Evolutionary conservation across 2,113 vertebrate species (phyloP), one percentile per base, ranked within the genome.

Genomic region (Microtus pennsylvanicus): DNA sequence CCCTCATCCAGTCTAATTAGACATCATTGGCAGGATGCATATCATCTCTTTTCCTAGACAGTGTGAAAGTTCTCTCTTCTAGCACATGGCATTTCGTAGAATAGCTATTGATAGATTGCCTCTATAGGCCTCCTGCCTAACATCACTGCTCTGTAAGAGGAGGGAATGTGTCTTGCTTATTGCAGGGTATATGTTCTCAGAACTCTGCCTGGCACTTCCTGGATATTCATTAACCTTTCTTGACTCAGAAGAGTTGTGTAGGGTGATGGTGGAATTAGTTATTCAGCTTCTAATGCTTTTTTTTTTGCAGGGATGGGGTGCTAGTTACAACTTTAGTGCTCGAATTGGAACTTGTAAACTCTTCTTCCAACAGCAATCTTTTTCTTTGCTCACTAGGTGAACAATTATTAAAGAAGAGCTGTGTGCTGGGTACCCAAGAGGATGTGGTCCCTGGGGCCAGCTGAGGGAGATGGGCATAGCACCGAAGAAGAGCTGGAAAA

Each of bases 231-330:
- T 93, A 92, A 94, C 75, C 58, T 95, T 42, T 89, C 55, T 74
- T 26, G 65, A 87, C 50, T 85, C 38, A 67, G 38, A 55, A 12
- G 30, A 83, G 70, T 7, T 7, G 17, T 47, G 16, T 47, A 75
- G 38, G 6, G 28, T 67, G 35, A 38, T 83, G 83, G 76, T 7
- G 26, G 83, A 93, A 63, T 89, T 70, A 83, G 65, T 38, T 7
- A 85, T 72, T 89, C 19, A n/a, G 42, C 83, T 93, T 86, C 67
- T 74, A 47, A 67, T 72, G n/a, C 28, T 78, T 92, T 91, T 58
- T 55, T 92, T 91, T 55, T 55, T 58, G 55, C 55, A 6, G 55
- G 55, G 17, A 55, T 16, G 17, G 55, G 55, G 55, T 89, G n/a
- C 3, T 50, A 50, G 69, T 19, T 58, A 70, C 22, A 85, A 90